Evolutionary conservation across 2,113 vertebrate species (phyloP), one percentile per base, ranked within the genome.

Genomic region (Takifugu flavidus): DNA sequence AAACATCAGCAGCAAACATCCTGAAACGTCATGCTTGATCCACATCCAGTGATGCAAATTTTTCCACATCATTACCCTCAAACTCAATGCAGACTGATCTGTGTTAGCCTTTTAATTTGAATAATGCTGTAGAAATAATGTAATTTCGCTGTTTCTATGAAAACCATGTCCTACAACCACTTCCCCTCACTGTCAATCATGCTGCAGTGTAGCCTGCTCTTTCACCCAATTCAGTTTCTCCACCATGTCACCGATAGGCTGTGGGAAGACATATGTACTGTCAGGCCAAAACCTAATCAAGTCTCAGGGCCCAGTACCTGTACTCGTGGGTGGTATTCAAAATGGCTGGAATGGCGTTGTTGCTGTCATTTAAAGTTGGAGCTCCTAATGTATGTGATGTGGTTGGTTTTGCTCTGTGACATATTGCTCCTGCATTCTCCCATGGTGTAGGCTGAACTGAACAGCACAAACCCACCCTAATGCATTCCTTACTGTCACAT

Each of bases 231-330:
- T 84, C 77, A 84, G 82, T 90, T 81, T 75, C 72, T 55, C 3
- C 62, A 25, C 64, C 79, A 56, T 79, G 72, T 62, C 74, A 55
- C 57, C 74, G 75, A 53, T 5, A 15, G 45, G 62, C 77, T 49
- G 51, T 59, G 61, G 69, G 80, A 80, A 87, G 89, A 90, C 74
- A 53, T 86, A 90, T 88, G 84, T 75, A 72, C 80, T 85, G 84
- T 86, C 87, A 82, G 60, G 53, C 50, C 53, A 55, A 82, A 90
- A 89, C 87, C 82, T 75, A 86, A 90, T 90, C 83, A 83, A 57
- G 75, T 59, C 72, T 53, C 46, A 63, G 60, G 45, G 45, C 14
- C 45, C 51, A 25, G 57, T 77, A 75, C 78, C 75, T 64, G 74
- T 65, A 74, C 59, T 63, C 72, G 74, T 71, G 59, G 79, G 71